Conservation (phyloP, 92 coral and sea anemone genomes). For the Epizoanthus ramosus region DNA sequence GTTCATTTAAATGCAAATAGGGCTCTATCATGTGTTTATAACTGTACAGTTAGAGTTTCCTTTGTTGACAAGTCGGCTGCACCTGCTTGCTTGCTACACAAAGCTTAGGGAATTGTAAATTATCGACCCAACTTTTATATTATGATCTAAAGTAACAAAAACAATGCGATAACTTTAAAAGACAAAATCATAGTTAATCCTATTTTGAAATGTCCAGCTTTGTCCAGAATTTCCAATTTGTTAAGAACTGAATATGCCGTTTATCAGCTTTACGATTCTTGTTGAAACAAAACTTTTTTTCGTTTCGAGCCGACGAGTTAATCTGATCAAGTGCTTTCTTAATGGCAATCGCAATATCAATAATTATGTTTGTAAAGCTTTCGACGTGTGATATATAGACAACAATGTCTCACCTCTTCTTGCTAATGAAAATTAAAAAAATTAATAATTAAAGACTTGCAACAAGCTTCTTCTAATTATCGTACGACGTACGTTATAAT, state of each 20-base stretch:
- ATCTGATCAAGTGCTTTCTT: background rate
- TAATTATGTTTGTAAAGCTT: background rate
- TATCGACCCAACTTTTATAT: constrained; percentile 11
- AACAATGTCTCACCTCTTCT: constrained; percentile 25
- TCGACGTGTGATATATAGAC: constrained; percentile 21
- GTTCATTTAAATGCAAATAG: constrained; percentile 43
- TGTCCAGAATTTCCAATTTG: background rate
- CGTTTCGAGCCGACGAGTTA: background rate
- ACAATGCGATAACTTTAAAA: background rate
- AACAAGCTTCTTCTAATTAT: constrained; percentile 27
- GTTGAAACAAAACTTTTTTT: background rate
- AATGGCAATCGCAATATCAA: constrained; percentile 1
- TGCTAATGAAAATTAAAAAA: constrained; percentile 23
- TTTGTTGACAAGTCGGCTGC: constrained; percentile 7
- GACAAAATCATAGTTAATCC: background rate
- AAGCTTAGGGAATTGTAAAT: constrained; percentile 3
- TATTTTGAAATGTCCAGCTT: background rate
- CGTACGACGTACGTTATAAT: background rate
- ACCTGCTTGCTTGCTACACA: constrained; percentile 24
- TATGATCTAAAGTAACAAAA: background rate
- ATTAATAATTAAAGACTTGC: background rate
- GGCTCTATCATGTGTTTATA: constrained; percentile 21
- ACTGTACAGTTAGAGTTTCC: constrained; percentile 20
- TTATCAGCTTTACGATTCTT: background rate
- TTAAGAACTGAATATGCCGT: background rate